These are phyloP conservation scores for Tachuris rubrigastra DNA, from an alignment of 2,113 vertebrate species.

Conservation along the genomic window DNA sequence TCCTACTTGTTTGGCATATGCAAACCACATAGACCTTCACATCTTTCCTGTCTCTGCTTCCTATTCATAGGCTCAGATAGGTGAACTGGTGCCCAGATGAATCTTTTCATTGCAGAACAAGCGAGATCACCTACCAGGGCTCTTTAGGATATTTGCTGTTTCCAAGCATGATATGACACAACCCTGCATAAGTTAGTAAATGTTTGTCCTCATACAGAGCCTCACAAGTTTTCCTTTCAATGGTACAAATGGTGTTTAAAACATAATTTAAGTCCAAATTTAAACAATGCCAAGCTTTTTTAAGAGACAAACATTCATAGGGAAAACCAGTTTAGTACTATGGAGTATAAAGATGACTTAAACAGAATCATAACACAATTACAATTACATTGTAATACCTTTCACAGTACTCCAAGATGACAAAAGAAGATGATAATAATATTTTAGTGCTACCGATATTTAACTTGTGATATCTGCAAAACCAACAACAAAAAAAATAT, in stretches of 20 bases:
- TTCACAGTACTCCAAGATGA: not conserved
- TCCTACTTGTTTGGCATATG: not conserved
- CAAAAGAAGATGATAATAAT: not conserved
- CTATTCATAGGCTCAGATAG: not conserved
- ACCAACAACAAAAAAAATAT: not conserved
- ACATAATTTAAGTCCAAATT: not conserved
- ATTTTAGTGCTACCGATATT: not conserved
- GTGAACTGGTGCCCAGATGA: not conserved
- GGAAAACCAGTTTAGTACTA: not conserved
- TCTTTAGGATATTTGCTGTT: not conserved
- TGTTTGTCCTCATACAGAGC: not conserved
- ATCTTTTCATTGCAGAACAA: not conserved
- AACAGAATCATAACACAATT: not conserved
- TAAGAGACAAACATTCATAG: not conserved
- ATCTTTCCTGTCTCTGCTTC: not conserved
- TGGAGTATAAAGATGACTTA: not conserved
- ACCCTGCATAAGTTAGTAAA: not conserved
- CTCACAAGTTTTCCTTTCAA: not conserved
- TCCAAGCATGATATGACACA: not conserved
- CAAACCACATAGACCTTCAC: not conserved
- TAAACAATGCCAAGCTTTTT: not conserved
- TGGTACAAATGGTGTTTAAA: not conserved
- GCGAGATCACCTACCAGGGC: not conserved
- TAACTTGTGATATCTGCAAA: not conserved
- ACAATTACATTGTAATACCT: not conserved